Base-by-base conservation (phyloP, 1,140 invertebrate species). In the Saccostrea cuccullata region DNA sequence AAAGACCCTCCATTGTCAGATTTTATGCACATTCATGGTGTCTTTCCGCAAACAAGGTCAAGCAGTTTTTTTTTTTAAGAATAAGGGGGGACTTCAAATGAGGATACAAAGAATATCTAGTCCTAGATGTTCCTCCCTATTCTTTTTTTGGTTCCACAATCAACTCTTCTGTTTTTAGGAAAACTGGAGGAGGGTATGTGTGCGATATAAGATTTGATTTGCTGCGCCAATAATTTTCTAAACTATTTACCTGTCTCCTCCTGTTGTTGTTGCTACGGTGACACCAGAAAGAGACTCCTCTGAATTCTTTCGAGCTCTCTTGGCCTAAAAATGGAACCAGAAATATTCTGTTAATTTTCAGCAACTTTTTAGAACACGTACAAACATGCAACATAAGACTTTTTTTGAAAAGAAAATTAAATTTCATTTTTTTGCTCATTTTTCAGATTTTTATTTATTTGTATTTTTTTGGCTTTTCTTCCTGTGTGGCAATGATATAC, bases 11-110 rank as follows among this genome's bases (percentile, higher is more conserved):
- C 26, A 36, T 77, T 77, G 70, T 77, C 26, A 26, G 15, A 36
- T 77, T 77, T 77, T 77, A 77, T 77, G 70, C 70, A 77, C 70
- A 77, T 77, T 77, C 70, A 77, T 77, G 70, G 70, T 77, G 70
- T 77, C 26, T 77, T 77, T 77, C 12, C 23, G 67, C 67, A 73
- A 73, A 26, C 12, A 23, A 30, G 67, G 67, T 73, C 67, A 73
- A 73, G 26, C 67, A 23, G n/a, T 73, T 73, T 73, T 3, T 26
- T 17, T 13, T 13, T 15, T 20, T 67, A 9, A 5, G 47, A 47
- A 47, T 0, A 47, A 47, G 47, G 47, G 9, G 47, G 47, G 47
- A 9, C 1, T 9, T 47, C 0, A 47, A 47, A 47, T 47, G 47
- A 47, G 47, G 47, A 47, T 47, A 47, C 47, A 47, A 47, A 47